Evolutionary conservation across 2,797 vertebrate genomes (phyloP).

Genomic region (Borostomias antarcticus): DNA sequence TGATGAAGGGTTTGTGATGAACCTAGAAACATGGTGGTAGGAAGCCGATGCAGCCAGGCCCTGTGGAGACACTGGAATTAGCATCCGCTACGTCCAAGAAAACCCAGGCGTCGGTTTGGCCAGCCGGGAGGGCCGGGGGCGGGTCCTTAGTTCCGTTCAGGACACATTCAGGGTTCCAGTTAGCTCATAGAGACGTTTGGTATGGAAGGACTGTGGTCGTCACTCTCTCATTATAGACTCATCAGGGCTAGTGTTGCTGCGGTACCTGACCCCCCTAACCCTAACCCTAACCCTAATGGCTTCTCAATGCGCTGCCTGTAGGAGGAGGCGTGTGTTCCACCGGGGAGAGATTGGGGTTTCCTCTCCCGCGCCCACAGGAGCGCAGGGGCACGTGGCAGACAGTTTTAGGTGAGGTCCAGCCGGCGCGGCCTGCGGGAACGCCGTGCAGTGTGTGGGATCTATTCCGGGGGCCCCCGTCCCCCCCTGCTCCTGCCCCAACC

Average conservation of each 20-base stretch:
- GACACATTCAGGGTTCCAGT: not conserved
- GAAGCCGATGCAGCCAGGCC: constrained; percentile 32
- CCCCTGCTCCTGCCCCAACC: constrained; percentile 15
- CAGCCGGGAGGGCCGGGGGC: not conserved
- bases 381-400: constrained; percentile 41
- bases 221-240: constrained; percentile 2
- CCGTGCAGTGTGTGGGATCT: constrained; percentile 46
- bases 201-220: constrained; percentile 2
- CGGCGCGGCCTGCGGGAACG: constrained; percentile 58
- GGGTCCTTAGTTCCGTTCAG: not conserved
- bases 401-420: constrained; percentile 58
- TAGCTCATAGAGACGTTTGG: not conserved
- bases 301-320: constrained; percentile 10
- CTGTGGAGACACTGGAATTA: not conserved
- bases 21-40: constrained; percentile 7
- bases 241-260: not conserved
- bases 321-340: constrained; percentile 14
- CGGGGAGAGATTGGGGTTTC: no score
- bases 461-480: constrained; percentile 56
- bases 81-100: not conserved
- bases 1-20: constrained; percentile 28
- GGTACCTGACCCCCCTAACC: constrained; percentile 3
- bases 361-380: no score
- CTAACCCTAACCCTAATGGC: constrained; percentile 4
- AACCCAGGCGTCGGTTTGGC: not conserved